Evolutionary conservation across 2,888 invertebrate genomes (phyloP).

Genomic region (Athalia cordata): DNA sequence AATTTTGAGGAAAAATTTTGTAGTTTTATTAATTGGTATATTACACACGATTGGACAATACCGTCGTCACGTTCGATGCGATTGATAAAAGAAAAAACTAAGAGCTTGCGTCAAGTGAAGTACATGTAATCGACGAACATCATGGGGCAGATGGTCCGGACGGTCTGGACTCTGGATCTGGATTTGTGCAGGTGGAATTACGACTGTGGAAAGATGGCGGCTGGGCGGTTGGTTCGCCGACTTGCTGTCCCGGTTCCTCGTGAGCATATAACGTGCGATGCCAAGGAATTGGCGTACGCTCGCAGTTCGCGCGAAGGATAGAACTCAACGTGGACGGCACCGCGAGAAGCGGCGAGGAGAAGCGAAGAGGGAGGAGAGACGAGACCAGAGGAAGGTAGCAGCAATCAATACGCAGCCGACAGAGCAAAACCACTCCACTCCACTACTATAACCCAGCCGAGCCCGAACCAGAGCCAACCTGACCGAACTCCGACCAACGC

Average conservation of each 20-base stretch:
- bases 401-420: slow-evolving; percentile 72
- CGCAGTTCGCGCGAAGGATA: slow-evolving; percentile 47
- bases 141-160: background rate
- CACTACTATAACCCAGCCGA: slow-evolving; percentile 55
- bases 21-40: no score
- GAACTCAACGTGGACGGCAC: slow-evolving; percentile 45
- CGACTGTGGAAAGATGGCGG: slow-evolving; percentile 37
- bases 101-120: no score
- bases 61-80: no score
- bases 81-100: no score
- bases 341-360: slow-evolving; percentile 50
- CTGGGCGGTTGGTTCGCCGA: slow-evolving; percentile 5
- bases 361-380: slow-evolving; percentile 55
- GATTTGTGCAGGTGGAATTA: slow-evolving; percentile 44
- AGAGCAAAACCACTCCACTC: slow-evolving; percentile 68
- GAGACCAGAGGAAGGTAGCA: slow-evolving; percentile 60
- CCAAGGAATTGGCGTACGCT: slow-evolving; percentile 33
- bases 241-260: slow-evolving; percentile 17
- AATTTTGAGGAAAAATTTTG: no score
- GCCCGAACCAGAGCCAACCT: slow-evolving; percentile 66
- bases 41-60: no score
- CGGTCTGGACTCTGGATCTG: slow-evolving; percentile 45
- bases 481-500: slow-evolving; percentile 53
- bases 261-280: slow-evolving; percentile 14
- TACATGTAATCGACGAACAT: background rate